A percentile compares a stretch with the other conserved stretches of the same genome.
Conservation (phyloP, 1,140 invertebrate genomes). For the Pseudomyrmex cubaensis region DNA sequence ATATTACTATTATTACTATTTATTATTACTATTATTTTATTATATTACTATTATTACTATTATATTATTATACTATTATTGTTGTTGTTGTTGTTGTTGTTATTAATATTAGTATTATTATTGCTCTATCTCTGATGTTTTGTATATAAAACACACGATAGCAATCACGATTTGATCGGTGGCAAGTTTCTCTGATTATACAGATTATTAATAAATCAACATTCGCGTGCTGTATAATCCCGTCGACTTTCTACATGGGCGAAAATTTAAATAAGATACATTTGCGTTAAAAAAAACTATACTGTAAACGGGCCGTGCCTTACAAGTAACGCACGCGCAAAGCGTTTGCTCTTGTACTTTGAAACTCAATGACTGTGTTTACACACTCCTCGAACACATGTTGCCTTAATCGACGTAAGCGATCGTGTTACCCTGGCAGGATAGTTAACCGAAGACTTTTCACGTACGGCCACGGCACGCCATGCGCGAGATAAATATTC, state of each 20-base stretch:
- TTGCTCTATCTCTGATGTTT: too few species aligned
- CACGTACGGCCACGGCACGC: neutral
- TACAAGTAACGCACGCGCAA: conserved; percentile 19
- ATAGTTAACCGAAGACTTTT: conserved; percentile 49
- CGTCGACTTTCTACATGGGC: neutral
- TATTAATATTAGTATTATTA: too few species aligned
- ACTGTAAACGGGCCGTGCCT: neutral
- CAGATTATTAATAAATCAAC: neutral
- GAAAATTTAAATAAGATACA: neutral
- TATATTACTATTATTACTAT: too few species aligned
- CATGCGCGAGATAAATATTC: conserved; percentile 41
- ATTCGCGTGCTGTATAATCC: neutral
- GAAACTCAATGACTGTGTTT: conserved; percentile 61
- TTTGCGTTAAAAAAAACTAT: neutral
- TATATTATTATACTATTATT: too few species aligned
- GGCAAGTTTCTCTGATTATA: neutral
- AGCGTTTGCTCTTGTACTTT: conserved; percentile 59
- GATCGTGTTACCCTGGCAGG: conserved; percentile 40
- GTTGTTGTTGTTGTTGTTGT: too few species aligned
- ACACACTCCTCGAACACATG: conserved; percentile 56
- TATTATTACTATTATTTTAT: too few species aligned
- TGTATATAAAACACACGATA: neutral
- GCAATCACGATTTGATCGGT: neutral
- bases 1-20: too few species aligned
- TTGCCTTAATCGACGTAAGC: conserved; percentile 56